Conservation (phyloP, 2,888 invertebrate genomes). For the Plebejus argus region DNA sequence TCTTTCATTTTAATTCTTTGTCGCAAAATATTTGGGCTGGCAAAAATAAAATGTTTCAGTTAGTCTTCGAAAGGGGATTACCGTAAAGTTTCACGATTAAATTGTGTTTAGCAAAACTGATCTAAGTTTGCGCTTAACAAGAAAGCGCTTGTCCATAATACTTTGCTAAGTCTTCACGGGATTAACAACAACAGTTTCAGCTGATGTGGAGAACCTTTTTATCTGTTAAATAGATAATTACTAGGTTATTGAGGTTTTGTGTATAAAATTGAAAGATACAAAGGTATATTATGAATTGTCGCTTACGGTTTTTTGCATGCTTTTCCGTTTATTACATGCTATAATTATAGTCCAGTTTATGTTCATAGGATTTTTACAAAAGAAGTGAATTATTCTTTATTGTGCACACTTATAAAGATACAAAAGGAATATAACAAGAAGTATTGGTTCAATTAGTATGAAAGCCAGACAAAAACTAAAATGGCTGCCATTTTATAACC, state of each 20-base stretch:
- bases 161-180: slow-evolving; percentile 21
- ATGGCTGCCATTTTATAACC: too few relatives aligned
- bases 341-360: too few relatives aligned
- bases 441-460: too few relatives aligned
- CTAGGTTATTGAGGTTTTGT: background rate
- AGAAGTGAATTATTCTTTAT: too few relatives aligned
- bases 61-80: background rate
- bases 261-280: too few relatives aligned
- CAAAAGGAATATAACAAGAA: too few relatives aligned
- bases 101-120: slow-evolving; percentile 24
- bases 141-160: slow-evolving; percentile 22
- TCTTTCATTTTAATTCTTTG: background rate
- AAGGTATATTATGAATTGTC: too few relatives aligned
- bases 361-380: too few relatives aligned
- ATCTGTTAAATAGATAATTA: background rate
- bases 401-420: too few relatives aligned
- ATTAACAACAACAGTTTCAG: slow-evolving; percentile 4
- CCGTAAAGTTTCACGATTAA: background rate
- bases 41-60: background rate
- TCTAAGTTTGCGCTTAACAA: slow-evolving; percentile 24
- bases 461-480: too few relatives aligned
- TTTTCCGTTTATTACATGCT: too few relatives aligned
- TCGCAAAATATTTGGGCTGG: background rate
- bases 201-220: background rate
- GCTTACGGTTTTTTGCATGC: too few relatives aligned